Evolutionary conservation across 2,888 invertebrate species (phyloP), one percentile per base, ranked within the genome.

Genomic region (Hyposoter dolosus): DNA sequence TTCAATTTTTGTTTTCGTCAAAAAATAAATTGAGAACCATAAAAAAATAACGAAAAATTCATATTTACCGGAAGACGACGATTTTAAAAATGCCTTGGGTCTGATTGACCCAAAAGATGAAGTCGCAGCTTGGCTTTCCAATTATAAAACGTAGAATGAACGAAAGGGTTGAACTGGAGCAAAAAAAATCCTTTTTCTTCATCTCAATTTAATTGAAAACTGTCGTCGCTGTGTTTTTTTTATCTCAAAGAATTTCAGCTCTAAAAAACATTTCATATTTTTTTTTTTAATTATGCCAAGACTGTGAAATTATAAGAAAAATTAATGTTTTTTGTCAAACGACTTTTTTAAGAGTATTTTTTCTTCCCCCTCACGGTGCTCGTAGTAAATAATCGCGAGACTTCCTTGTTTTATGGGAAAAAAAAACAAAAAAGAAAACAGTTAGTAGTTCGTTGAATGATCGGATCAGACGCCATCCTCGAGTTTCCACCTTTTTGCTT

Each of bases 401-500:
- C 12, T 60, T n/a, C 9, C 60, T 65, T 19, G 45, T 40, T 56
- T 50, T 35, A 56, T 74, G 53, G 17, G 17, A 23, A 23, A 60
- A 23, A 23, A 60, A 12, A 65, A 43, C 17, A 65, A 15, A 32
- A 15, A 65, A 15, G 19, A 15, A 28, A 3, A 40, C 15, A 32
- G 68, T 19, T 23, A 35, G 35, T 5, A 28, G 23, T 45, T 45
- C 17, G 56, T 60, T 45, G 23, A 12, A 75, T 82, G 53, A 81
- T 74, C 56, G 35, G 66, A 75, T 75, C 75, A 82, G 60, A 45
- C 75, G 75, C 68, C 45, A 69, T 82, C 56, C 60, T 28, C 53
- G 74, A 32, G 35, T 53, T 40, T 50, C 3, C 19, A 15, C 23
- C 40, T 66, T 35, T 43, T 28, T 68, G 15, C 32, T 50, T 19